Conservation (phyloP, 2,113 vertebrate species). For the Leuciscus idus region DNA sequence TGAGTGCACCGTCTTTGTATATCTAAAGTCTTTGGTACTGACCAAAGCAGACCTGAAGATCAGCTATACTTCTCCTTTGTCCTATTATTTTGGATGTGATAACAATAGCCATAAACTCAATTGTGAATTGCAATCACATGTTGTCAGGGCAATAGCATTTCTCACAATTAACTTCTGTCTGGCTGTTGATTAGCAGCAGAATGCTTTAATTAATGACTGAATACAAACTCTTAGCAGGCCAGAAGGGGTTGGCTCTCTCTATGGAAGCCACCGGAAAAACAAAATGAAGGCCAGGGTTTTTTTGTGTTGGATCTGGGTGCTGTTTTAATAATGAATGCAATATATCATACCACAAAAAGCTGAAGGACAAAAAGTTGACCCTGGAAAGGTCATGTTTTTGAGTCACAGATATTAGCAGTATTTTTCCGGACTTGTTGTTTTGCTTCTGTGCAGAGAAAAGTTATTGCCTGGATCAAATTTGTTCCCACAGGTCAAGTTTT, state of each 20-base stretch:
- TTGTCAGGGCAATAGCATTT: constrained; percentile 9
- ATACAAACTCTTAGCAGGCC: constrained; percentile 6
- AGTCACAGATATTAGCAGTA: not conserved
- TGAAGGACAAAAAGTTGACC: not conserved
- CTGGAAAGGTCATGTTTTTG: not conserved
- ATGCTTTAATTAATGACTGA: constrained; percentile 33
- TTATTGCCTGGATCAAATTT: constrained; percentile 25
- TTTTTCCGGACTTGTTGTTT: not conserved
- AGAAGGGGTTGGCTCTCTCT: not conserved
- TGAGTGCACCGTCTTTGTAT: too few species aligned
- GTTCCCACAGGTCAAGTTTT: not conserved
- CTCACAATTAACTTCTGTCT: constrained; percentile 27
- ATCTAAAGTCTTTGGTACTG: too few species aligned
- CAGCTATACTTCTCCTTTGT: not conserved
- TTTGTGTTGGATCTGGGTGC: not conserved
- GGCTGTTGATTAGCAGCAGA: constrained; percentile 37
- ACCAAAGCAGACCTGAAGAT: not conserved
- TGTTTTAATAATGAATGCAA: not conserved
- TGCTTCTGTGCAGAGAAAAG: not conserved
- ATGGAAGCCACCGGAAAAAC: constrained; percentile 27
- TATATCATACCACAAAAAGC: not conserved
- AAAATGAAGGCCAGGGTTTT: not conserved
- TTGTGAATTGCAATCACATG: constrained; percentile 47
- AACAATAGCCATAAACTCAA: constrained; percentile 3
- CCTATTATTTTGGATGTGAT: constrained; percentile 22